Base-by-base conservation (phyloP, 1,140 invertebrate genomes). In the Phocides pigmalion region DNA sequence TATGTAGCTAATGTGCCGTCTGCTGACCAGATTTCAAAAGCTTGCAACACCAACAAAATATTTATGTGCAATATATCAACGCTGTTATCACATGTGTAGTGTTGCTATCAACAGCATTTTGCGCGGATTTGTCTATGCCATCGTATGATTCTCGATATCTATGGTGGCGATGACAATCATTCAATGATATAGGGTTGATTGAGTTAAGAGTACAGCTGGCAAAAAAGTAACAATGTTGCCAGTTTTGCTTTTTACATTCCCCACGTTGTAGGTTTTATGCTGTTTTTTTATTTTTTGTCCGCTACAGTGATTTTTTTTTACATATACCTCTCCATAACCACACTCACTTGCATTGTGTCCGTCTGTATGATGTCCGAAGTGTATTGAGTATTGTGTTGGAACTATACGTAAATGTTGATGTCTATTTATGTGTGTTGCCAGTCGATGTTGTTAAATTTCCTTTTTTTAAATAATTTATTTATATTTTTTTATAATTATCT, bases 311-410 rank as follows among this genome's bases (percentile, higher is more conserved):
- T 88, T 79, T 81, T 78, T 73, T 72, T 72, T 75, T 37, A 17
- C 66, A 71, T 73, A 62, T 64, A 46, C 66, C 20, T 64, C 63
- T 59, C 70, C 66, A 82, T 81, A 91, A 89, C 88, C 88, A 91
- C 88, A 91, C 88, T 91, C 88, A 91, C 88, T 81, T 91, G 86
- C 89, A 89, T 91, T 84, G 76, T 87, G 79, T 86, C 70, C 69
- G 70, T 81, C 67, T 76, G 66, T 66, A 66, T 66, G n/a, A n/a
- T n/a, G 56, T 61, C 39, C 20, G 32, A 56, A 74, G 63, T 72
- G 47, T 78, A 58, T 44, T 15, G 50, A 69, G 53, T 66, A 53
- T 73, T 59, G 64, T 32, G 56, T 32, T 6, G 25, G 0, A 47
- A 47, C 12, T 12, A 61, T 58, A 54, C 68, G 25, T 75, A 68